Percentiles rank a stretch among this genome's conserved stretches.
Conservation (phyloP, 2,797 vertebrate species). For the Discoglossus pictus region DNA sequence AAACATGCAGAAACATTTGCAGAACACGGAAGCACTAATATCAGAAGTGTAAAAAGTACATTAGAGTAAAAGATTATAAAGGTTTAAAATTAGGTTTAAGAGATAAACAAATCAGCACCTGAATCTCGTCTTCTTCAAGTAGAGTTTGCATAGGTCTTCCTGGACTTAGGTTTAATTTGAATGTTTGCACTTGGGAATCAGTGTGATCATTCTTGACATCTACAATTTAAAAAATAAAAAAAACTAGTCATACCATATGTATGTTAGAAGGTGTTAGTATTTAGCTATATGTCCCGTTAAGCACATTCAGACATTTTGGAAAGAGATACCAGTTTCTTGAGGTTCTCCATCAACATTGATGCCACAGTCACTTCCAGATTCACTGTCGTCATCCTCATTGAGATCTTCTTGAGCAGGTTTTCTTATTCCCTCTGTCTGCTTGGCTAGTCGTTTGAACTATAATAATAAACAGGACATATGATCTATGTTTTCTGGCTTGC, state of each 20-base stretch:
- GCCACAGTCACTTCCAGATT: conserved; percentile 31
- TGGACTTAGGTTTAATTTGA: conserved; percentile 6
- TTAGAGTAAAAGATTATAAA: too few relatives aligned
- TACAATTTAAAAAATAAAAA: conserved; percentile 2
- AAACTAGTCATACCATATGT: too few relatives aligned
- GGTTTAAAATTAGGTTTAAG: neutral
- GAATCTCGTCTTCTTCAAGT: conserved; percentile 48
- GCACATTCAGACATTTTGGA: neutral
- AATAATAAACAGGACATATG: conserved; percentile 4
- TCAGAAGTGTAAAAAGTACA: too few relatives aligned
- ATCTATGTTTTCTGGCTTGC: too few relatives aligned
- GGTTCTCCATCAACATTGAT: neutral
- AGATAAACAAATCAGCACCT: conserved; percentile 20
- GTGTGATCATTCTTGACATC: conserved; percentile 19
- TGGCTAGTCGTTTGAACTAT: conserved; percentile 41
- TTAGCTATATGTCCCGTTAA: neutral
- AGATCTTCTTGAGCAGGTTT: conserved; percentile 45
- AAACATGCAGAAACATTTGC: too few relatives aligned
- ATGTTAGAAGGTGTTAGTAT: too few relatives aligned
- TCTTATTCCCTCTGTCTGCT: conserved; percentile 27
- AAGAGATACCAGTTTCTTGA: conserved; percentile 29
- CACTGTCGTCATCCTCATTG: conserved; percentile 37
- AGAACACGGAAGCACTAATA: too few relatives aligned
- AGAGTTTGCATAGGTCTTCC: conserved; percentile 42
- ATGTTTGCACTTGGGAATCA: neutral